phyloP scores from a whole-genome alignment of 2,797 vertebrate genomes.

The Coilia nasus region DNA sequence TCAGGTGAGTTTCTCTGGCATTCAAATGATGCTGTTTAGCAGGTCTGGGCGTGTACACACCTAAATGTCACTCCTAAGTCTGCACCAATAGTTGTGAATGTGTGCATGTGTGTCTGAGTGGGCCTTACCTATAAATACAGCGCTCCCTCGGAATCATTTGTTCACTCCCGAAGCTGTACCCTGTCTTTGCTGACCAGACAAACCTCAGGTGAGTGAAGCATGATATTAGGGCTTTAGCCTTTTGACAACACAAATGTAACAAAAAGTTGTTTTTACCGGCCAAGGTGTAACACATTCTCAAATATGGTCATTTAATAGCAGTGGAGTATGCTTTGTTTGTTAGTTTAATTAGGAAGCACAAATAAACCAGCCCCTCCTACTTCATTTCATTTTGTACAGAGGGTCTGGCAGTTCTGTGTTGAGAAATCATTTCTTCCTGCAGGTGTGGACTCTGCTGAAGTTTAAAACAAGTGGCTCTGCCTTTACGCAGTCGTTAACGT shows the following conservation, averaged over 20 bases:
- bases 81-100: background rate
- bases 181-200: background rate
- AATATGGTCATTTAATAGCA: background rate
- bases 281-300: background rate
- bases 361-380: too few species aligned
- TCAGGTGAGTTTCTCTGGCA: background rate
- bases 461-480: too few species aligned
- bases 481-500: too few species aligned
- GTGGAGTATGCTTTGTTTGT: too few species aligned
- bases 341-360: background rate
- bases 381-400: too few species aligned
- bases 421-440: too few species aligned
- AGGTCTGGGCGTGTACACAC: background rate
- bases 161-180: background rate
- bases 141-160: background rate
- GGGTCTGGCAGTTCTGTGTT: too few species aligned
- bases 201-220: background rate
- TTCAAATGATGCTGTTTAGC: background rate
- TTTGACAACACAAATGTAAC: too few species aligned
- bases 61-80: background rate
- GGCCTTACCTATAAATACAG: background rate
- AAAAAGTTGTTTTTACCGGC: too few species aligned
- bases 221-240: background rate
- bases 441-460: too few species aligned
- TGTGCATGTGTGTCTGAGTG: background rate